Percentiles rank a stretch among this genome's conserved stretches.
These are phyloP conservation scores for Augiades crinisus DNA, from an alignment of 2,888 invertebrate genomes.

Conservation along the genomic window DNA sequence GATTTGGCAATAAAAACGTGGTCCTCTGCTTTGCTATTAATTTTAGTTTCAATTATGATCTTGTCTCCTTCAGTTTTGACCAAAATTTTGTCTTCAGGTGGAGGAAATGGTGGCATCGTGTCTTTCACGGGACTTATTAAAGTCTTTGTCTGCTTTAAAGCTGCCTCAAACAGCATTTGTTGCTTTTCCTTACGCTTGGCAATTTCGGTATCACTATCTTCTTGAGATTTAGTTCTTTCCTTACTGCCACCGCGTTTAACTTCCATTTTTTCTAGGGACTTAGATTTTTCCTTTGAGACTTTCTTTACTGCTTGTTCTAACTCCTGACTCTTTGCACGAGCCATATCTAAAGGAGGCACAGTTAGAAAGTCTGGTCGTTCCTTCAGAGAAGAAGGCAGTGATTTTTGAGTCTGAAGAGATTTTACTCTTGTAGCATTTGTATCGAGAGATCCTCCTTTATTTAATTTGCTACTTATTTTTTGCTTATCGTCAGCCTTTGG, in stretches of 20 bases:
- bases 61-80: constrained; percentile 87
- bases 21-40: constrained; percentile 87
- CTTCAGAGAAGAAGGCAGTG: constrained; percentile 77
- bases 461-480: constrained; percentile 61
- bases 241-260: constrained; percentile 79
- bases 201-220: constrained; percentile 86
- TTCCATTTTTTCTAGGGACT: constrained; percentile 85
- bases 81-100: constrained; percentile 87
- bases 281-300: constrained; percentile 84
- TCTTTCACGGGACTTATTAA: constrained; percentile 88
- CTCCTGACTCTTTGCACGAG: constrained; percentile 83
- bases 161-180: constrained; percentile 88
- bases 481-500: constrained; percentile 71
- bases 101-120: constrained; percentile 85
- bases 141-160: constrained; percentile 88
- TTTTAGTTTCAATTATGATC: constrained; percentile 86
- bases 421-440: constrained; percentile 73
- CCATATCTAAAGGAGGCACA: constrained; percentile 78
- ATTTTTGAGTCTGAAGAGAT: constrained; percentile 76
- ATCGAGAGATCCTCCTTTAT: constrained; percentile 74
- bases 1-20: constrained; percentile 89
- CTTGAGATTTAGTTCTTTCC: constrained; percentile 87
- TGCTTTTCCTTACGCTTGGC: constrained; percentile 88
- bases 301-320: constrained; percentile 75
- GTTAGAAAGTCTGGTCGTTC: constrained; percentile 77